These are phyloP conservation scores for Eupithecia vulgata DNA, from an alignment of 2,888 invertebrate species.

Conservation along the genomic window DNA sequence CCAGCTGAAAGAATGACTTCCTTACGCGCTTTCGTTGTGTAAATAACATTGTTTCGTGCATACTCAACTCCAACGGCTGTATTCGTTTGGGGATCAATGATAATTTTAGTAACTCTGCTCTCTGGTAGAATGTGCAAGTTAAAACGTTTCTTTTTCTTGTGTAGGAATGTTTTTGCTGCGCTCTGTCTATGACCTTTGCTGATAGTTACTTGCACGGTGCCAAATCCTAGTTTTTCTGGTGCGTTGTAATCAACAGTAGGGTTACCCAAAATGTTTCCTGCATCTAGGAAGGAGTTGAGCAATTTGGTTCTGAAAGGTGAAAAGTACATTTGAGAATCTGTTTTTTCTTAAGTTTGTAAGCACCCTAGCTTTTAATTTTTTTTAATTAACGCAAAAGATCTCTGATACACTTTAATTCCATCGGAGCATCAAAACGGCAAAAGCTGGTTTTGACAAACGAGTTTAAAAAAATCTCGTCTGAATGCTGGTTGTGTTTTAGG, in stretches of 20 bases:
- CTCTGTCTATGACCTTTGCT: conserved; percentile 86
- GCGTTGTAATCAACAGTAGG: conserved; percentile 88
- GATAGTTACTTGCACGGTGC: conserved; percentile 86
- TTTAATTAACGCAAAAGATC: neutral
- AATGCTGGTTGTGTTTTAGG: neutral
- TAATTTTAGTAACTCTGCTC: conserved; percentile 86
- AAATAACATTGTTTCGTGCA: conserved; percentile 75
- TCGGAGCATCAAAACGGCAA: neutral
- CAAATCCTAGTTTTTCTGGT: conserved; percentile 85
- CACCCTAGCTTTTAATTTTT: neutral
- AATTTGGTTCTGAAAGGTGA: conserved; percentile 68
- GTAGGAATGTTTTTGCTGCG: conserved; percentile 86
- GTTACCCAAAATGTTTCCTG: conserved; percentile 87
- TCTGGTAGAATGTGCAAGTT: conserved; percentile 88
- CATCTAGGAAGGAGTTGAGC: conserved; percentile 82
- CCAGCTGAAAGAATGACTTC: conserved; percentile 95
- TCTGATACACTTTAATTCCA: neutral
- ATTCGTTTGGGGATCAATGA: conserved; percentile 86
- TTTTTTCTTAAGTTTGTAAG: neutral
- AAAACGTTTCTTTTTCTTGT: conserved; percentile 82
- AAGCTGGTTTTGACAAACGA: neutral
- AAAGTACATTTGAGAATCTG: neutral
- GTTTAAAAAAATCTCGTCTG: neutral
- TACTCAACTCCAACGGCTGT: conserved; percentile 88
- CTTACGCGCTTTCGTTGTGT: conserved; percentile 85